Conservation (phyloP, 2,797 vertebrate genomes). For the Amblyraja radiata region DNA sequence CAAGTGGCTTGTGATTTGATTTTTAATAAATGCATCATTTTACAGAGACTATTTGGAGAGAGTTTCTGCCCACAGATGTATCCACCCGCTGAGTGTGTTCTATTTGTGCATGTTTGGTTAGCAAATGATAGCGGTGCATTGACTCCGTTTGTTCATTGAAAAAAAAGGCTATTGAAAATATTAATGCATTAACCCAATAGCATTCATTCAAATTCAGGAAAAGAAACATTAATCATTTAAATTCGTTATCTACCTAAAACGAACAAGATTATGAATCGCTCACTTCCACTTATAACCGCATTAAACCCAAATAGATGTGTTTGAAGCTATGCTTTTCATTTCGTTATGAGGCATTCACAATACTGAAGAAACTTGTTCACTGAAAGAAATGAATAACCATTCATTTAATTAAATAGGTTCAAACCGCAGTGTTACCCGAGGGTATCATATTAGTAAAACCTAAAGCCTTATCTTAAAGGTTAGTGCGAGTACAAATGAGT, state of each 20-base stretch:
- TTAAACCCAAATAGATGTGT: neutral
- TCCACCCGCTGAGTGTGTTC: neutral
- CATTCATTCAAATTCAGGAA: neutral
- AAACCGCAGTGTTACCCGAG: neutral
- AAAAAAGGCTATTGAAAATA: neutral
- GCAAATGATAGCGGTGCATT: neutral
- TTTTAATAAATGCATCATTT: neutral
- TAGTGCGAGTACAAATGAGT: neutral
- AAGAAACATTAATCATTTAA: neutral
- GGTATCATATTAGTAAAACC: neutral
- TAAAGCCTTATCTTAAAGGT: neutral
- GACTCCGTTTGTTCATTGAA: neutral
- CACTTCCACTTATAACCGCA: neutral
- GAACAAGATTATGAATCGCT: neutral
- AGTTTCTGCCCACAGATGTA: neutral
- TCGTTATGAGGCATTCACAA: neutral
- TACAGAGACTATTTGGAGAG: neutral
- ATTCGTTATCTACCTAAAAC: neutral
- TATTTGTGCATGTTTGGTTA: neutral
- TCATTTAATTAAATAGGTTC: neutral
- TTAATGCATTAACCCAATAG: neutral
- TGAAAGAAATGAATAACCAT: neutral
- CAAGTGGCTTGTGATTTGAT: neutral
- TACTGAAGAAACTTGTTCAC: neutral
- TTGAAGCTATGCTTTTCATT: neutral